Conservation (phyloP, 2,113 vertebrate genomes). For the Oenanthe melanoleuca region DNA sequence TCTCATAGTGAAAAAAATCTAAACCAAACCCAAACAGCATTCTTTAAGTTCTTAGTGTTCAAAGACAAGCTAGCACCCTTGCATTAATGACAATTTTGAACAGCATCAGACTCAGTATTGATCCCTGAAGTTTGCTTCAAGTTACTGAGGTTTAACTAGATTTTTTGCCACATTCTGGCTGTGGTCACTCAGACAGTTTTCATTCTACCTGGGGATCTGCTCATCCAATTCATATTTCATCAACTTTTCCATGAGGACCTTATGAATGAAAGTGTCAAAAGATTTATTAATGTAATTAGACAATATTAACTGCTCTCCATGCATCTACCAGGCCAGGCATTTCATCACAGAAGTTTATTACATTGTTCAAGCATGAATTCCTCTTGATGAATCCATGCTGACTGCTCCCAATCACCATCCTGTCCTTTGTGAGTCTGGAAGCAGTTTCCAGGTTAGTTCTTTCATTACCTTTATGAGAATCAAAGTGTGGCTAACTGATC, state of each 20-base stretch:
- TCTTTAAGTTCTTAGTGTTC: background rate
- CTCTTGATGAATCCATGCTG: background rate
- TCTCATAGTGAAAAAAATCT: background rate
- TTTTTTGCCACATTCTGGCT: background rate
- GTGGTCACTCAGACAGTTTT: background rate
- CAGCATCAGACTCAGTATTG: background rate
- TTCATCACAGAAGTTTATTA: background rate
- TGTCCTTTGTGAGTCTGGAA: background rate
- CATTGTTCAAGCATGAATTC: background rate
- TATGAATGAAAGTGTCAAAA: background rate
- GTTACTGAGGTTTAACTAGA: background rate
- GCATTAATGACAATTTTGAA: background rate
- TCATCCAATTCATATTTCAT: background rate
- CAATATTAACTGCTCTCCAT: background rate
- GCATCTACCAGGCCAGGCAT: background rate
- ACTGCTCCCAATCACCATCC: background rate
- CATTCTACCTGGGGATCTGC: background rate
- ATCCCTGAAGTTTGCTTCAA: background rate
- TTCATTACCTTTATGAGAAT: background rate
- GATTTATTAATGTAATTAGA: background rate
- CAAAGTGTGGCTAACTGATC: background rate
- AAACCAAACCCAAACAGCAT: background rate
- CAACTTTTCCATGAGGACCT: background rate
- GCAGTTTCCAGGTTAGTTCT: background rate
- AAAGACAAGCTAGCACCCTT: accelerated